Percentiles rank a stretch among this genome's conserved stretches.
phyloP scores from a whole-genome alignment of 2,888 invertebrate genomes.

The Athalia cordata region DNA sequence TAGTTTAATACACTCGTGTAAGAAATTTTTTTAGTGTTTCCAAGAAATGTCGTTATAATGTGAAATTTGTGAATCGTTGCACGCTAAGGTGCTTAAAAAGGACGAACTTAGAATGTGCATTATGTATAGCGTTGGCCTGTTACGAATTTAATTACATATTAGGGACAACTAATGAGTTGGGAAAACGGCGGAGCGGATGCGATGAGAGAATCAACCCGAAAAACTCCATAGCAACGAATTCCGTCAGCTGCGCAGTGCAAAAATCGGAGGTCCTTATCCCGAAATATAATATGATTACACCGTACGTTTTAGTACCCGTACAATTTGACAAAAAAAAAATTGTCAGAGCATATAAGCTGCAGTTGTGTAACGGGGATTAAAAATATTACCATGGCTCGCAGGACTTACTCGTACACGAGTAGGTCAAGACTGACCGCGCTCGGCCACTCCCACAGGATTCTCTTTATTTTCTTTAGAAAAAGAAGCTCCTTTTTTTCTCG shows the following conservation, averaged over 20 bases:
- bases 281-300: too few relatives aligned
- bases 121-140: slow-evolving; percentile 45
- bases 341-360: too few relatives aligned
- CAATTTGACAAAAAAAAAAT: too few relatives aligned
- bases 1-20: neutral
- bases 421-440: slow-evolving; percentile 37
- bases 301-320: too few relatives aligned
- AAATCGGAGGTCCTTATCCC: too few relatives aligned
- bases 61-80: slow-evolving; percentile 4
- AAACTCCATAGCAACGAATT: slow-evolving; percentile 2
- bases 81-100: slow-evolving; percentile 27
- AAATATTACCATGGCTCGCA: too few relatives aligned
- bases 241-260: neutral
- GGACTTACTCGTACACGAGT: neutral
- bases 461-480: slow-evolving; percentile 13
- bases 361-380: too few relatives aligned
- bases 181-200: slow-evolving; percentile 47
- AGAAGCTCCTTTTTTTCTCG: neutral
- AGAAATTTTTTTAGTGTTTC: slow-evolving; percentile 13
- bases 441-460: slow-evolving; percentile 39
- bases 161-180: slow-evolving; percentile 60
- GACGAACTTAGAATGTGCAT: slow-evolving; percentile 42
- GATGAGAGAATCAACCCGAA: neutral
- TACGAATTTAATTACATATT: slow-evolving; percentile 61
- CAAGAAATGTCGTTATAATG: slow-evolving; percentile 33